Evolutionary conservation across 2,113 vertebrate species (phyloP).

Genomic region (Edolisoma coerulescens): DNA sequence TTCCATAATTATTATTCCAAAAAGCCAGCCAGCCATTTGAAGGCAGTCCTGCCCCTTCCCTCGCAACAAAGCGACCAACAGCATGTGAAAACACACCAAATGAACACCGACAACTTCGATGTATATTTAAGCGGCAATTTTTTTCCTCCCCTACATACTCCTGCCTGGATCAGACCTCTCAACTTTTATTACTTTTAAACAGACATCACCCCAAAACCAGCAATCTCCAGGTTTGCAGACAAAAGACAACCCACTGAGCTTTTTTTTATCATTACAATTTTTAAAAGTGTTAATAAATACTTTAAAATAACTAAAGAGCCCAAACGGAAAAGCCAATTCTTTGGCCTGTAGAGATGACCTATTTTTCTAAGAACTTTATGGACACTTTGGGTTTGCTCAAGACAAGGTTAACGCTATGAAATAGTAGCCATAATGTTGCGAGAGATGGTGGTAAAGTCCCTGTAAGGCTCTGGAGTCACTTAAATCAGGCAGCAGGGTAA

Average conservation of each 20-base stretch:
- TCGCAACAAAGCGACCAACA: conserved; percentile 35
- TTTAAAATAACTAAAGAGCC: neutral
- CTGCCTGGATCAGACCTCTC: neutral
- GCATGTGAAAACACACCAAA: conserved; percentile 39
- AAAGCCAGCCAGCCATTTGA: conserved; percentile 56
- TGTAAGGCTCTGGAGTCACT: conserved; percentile 26
- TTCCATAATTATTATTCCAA: conserved; percentile 56
- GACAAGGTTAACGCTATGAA: conserved; percentile 5
- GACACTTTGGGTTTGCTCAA: conserved; percentile 34
- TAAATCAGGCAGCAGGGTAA: conserved; percentile 44
- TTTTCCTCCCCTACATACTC: neutral
- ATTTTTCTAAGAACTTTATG: conserved; percentile 49
- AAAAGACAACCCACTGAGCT: neutral
- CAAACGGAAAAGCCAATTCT: neutral
- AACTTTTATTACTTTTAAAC: neutral
- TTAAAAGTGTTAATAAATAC: neutral
- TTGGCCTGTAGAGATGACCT: neutral
- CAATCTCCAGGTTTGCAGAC: neutral
- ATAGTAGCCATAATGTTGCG: conserved; percentile 5
- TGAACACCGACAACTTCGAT: neutral
- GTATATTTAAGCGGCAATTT: neutral
- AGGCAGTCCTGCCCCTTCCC: conserved; percentile 35
- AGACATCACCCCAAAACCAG: neutral
- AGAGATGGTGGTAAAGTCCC: conserved; percentile 31
- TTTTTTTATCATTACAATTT: neutral